phyloP scores from a whole-genome alignment of 1,140 invertebrate species.

The Pararge aegeria region DNA sequence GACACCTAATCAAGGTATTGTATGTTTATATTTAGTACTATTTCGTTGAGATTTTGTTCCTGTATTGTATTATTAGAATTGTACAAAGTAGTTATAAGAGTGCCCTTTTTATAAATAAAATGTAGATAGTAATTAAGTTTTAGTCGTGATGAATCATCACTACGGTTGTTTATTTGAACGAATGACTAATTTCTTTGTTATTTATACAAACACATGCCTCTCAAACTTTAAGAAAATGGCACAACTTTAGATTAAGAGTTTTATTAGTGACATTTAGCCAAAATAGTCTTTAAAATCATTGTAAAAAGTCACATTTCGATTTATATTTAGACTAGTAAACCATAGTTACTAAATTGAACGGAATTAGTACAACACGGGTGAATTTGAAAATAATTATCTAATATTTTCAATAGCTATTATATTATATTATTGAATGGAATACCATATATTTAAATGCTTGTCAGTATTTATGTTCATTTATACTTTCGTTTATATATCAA shows the following conservation, averaged over 20 bases:
- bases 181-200: conserved; percentile 6
- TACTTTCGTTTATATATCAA: no score
- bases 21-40: conserved; percentile 35
- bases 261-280: conserved; percentile 76
- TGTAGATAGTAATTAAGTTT: conserved; percentile 50
- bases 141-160: not conserved
- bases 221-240: conserved; percentile 43
- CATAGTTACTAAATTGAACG: conserved; percentile 60
- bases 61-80: conserved; percentile 51
- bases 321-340: conserved; percentile 49
- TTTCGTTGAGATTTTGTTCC: conserved; percentile 54
- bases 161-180: conserved; percentile 2
- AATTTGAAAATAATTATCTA: conserved; percentile 33
- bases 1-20: conserved; percentile 34
- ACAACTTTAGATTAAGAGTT: conserved; percentile 69
- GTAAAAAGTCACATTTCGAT: conserved; percentile 70
- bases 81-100: conserved; percentile 69
- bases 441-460: no score
- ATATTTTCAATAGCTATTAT: no score
- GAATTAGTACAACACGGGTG: conserved; percentile 62
- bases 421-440: conserved; percentile 13
- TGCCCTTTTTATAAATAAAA: conserved; percentile 45
- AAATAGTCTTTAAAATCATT: conserved; percentile 72
- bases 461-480: no score
- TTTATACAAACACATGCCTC: conserved; percentile 6